Evolutionary conservation across 2,113 vertebrate genomes (phyloP).

Genomic region (Ia io): DNA sequence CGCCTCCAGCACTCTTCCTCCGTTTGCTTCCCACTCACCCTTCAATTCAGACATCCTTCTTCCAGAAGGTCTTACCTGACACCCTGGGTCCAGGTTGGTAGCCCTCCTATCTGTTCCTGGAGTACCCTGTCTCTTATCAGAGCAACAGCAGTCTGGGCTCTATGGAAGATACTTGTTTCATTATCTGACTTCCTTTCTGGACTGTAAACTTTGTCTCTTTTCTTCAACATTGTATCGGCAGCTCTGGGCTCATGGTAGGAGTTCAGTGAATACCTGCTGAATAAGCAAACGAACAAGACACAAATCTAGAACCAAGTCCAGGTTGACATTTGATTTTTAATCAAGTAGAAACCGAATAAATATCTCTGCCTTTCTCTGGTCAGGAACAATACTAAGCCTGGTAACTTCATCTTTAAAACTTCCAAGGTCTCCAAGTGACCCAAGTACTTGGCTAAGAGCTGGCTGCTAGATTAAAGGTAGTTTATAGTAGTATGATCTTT

Average conservation of each 20-base stretch:
- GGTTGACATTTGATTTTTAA: not conserved
- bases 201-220: not conserved
- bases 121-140: not conserved
- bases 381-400: not conserved
- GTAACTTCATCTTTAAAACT: not conserved
- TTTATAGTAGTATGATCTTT: not conserved
- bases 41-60: not conserved
- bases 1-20: not conserved
- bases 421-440: not conserved
- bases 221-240: not conserved
- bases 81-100: too few species aligned
- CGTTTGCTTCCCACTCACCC: not conserved
- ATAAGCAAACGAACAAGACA: not conserved
- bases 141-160: not conserved
- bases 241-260: not conserved
- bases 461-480: not conserved
- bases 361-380: not conserved
- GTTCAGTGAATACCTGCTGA: not conserved
- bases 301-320: not conserved
- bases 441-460: not conserved
- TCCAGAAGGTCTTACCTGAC: not conserved
- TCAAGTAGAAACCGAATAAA: not conserved
- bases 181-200: not conserved
- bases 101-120: not conserved
- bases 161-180: not conserved